These are phyloP conservation scores for Piprites chloris DNA, from an alignment of 2,113 vertebrate species.

Conservation along the genomic window DNA sequence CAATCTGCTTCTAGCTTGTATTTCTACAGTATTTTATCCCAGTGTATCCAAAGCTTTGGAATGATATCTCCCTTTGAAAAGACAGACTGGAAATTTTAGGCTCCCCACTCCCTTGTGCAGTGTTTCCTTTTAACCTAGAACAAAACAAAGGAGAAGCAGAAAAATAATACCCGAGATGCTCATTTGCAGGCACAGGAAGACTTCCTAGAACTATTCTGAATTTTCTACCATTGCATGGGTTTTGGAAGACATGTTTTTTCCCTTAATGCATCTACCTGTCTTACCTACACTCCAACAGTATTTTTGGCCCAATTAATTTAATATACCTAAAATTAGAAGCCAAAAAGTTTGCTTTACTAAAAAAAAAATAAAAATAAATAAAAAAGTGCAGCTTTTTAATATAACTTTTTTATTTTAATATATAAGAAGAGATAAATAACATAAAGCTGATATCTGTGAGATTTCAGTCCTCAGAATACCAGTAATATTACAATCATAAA, in stretches of 20 bases:
- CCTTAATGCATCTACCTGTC: background rate
- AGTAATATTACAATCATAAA: background rate
- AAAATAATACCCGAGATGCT: background rate
- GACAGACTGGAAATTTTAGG: background rate
- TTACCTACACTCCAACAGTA: background rate
- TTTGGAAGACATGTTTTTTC: background rate
- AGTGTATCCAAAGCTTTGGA: background rate
- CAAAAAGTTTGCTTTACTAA: background rate
- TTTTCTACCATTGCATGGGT: background rate
- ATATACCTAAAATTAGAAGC: background rate
- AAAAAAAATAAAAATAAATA: background rate
- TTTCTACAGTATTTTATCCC: background rate
- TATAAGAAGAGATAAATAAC: background rate
- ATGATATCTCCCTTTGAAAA: background rate
- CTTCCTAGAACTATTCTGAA: background rate
- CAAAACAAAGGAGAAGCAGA: background rate
- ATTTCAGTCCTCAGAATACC: slow-evolving; percentile 3
- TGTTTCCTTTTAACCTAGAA: background rate
- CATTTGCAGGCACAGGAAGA: background rate
- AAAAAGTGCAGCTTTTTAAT: background rate
- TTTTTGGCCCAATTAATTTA: background rate
- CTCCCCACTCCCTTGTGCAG: background rate
- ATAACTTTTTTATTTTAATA: background rate
- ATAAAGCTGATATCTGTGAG: background rate
- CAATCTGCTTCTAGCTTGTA: background rate